Conservation (phyloP, 2,113 vertebrate species). For the Ageneiosus marmoratus region DNA sequence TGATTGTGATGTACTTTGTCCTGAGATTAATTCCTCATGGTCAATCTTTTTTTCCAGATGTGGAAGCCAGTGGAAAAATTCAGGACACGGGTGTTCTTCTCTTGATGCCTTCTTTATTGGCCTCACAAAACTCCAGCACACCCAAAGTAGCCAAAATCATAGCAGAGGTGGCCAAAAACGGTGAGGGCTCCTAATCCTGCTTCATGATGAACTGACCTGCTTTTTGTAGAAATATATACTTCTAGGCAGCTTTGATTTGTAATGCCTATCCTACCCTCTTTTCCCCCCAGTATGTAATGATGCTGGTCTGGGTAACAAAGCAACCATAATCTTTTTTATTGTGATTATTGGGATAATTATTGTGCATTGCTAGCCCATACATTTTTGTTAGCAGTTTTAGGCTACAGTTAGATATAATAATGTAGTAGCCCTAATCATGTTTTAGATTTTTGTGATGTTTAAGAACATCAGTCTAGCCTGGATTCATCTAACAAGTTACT, state of each 20-base stretch:
- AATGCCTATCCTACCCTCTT: not conserved
- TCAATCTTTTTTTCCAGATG: conserved; percentile 77
- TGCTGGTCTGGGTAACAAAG: not conserved
- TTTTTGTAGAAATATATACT: not conserved
- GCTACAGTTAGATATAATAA: no score
- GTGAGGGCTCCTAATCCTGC: conserved; percentile 80
- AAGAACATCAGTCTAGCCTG: no score
- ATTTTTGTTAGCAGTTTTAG: not conserved
- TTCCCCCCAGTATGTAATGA: not conserved
- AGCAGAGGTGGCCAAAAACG: conserved; percentile 98
- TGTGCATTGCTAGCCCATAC: not conserved
- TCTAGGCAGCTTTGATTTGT: not conserved
- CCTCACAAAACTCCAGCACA: conserved; percentile 84
- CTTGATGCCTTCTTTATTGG: conserved; percentile 82
- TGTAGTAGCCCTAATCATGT: no score
- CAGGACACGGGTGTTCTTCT: conserved; percentile 89
- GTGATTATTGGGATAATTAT: not conserved
- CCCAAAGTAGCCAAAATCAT: conserved; percentile 97
- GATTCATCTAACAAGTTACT: not conserved
- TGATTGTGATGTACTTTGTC: not conserved
- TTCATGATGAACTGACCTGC: not conserved
- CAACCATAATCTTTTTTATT: not conserved
- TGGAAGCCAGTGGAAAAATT: conserved; percentile 90
- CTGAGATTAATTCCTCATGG: not conserved
- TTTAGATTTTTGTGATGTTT: no score